Evolutionary conservation across 2,797 vertebrate genomes (phyloP), one percentile per base, ranked within the genome.

Genomic region (Neosalanx taihuensis): DNA sequence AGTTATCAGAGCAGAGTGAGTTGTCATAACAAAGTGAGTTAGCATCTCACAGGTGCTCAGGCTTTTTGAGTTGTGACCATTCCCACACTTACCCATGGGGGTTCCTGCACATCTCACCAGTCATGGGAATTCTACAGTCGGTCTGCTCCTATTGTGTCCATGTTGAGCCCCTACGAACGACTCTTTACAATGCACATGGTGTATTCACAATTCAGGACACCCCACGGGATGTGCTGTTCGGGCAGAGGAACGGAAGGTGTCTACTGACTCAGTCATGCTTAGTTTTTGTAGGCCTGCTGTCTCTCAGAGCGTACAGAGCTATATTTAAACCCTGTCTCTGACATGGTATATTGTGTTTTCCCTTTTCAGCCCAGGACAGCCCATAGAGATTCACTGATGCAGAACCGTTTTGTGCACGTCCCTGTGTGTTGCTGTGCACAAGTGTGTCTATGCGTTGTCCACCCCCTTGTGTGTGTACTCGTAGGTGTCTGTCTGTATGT

Each of bases 321-420:
- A 77, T 72, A 80, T 76, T 72, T 83, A 84, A 72, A 60, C 68
- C 65, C 56, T 65, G 79, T 57, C 69, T 72, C 74, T 78, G 70
- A 76, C 66, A 67, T 46, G 57, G 56, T 70, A 51, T 61, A 67
- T 68, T 79, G 72, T 18, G 72, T 67, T 12, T 56, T 78, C 66
- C 56, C 64, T 15, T 26, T 63, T 72, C 75, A 66, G 30, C 58
- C 72, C 64, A 71, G 68, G n/a, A 60, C 29, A 26, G 64, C 51
- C 72, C 62, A 79, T 69, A 73, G 69, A 72, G 71, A 71, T 29
- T 62, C 75, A 73, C 63, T 67, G 79, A 77, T 66, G 82, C 74
- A 74, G 77, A 83, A 72, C 57, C 66, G 72, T 66, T 76, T 68
- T 68, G 67, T 37, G 73, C n/a, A 72, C 46, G 70, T 76, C 72